Percentiles rank a stretch among this genome's conserved stretches.
These are phyloP conservation scores for Argyresthia goedartella DNA, from an alignment of 2,888 invertebrate genomes.

Conservation along the genomic window DNA sequence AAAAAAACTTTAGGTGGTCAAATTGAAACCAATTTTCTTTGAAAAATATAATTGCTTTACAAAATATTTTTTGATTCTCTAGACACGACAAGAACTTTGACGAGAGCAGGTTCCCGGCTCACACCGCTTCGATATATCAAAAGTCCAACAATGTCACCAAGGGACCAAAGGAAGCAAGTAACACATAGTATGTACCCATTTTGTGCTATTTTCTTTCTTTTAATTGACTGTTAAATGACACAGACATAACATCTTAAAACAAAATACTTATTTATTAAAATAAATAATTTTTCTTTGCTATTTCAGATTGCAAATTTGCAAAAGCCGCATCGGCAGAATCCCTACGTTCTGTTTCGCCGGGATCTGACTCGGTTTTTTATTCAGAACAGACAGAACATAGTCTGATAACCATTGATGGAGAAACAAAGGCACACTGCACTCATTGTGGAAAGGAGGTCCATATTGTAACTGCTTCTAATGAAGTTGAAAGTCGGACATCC, in stretches of 20 bases:
- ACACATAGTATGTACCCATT: no score
- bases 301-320: constrained; percentile 61
- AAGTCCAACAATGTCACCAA: constrained; percentile 65
- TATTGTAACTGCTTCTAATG: constrained; percentile 65
- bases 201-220: no score
- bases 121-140: constrained; percentile 58
- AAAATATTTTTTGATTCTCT: constrained; percentile 2
- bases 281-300: neutral
- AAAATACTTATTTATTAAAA: neutral
- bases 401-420: constrained; percentile 62
- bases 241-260: no score
- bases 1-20: no score
- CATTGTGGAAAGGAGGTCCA: constrained; percentile 88
- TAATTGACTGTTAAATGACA: no score
- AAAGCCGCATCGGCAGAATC: constrained; percentile 91
- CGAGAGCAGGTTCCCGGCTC: constrained; percentile 57
- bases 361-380: constrained; percentile 92
- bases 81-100: constrained; percentile 56
- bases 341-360: constrained; percentile 88
- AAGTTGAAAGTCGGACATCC: constrained; percentile 51
- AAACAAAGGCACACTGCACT: constrained; percentile 78
- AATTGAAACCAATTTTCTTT: no score
- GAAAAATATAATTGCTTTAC: no score
- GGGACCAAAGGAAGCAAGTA: constrained; percentile 57
- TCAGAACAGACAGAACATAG: constrained; percentile 79